Evolutionary conservation across 1,140 invertebrate species (phyloP).

Genomic region (Drosophila eugracilis): DNA sequence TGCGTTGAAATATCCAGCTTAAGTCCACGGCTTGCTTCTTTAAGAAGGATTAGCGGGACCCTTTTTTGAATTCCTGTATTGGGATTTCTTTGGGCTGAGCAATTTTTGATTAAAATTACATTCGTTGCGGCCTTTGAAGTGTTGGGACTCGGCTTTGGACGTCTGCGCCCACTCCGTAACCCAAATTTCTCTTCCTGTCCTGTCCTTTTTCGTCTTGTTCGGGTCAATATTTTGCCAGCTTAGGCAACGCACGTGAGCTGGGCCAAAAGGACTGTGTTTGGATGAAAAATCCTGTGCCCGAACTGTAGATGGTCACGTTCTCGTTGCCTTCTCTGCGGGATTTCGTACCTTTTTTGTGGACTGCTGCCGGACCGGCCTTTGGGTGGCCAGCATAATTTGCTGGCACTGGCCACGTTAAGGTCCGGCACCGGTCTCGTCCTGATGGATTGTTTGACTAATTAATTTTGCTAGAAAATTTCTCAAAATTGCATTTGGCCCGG

Average conservation of each 20-base stretch:
- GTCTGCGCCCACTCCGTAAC: conserved; percentile 8
- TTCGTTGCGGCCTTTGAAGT: conserved; percentile 58
- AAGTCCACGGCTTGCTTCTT: conserved; percentile 12
- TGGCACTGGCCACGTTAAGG: conserved; percentile 21
- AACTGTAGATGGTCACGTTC: conserved; percentile 44
- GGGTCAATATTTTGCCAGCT: conserved; percentile 45
- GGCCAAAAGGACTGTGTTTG: conserved; percentile 2
- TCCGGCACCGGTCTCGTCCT: conserved; percentile 14
- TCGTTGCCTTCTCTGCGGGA: conserved; percentile 15
- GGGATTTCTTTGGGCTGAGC: conserved; percentile 40
- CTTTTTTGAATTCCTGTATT: conserved; percentile 25
- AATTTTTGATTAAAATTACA: conserved; percentile 72
- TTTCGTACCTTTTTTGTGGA: conserved; percentile 40
- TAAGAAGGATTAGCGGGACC: conserved; percentile 29
- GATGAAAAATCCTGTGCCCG: conserved; percentile 5
- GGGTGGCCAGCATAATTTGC: conserved; percentile 52
- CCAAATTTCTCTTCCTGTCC: conserved; percentile 5
- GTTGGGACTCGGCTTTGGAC: conserved; percentile 19
- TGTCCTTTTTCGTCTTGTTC: background rate
- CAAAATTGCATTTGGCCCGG: conserved; percentile 51
- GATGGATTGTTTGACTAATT: conserved; percentile 75
- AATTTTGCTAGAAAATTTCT: conserved; percentile 57
- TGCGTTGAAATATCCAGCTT: conserved; percentile 14
- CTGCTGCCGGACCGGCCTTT: conserved; percentile 4
- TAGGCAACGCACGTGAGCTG: conserved; percentile 33